A percentile compares a stretch with the other conserved stretches of the same genome.
These are phyloP conservation scores for Otolemur crassicaudatus DNA, from an alignment of 2,797 vertebrate species.

Conservation along the genomic window DNA sequence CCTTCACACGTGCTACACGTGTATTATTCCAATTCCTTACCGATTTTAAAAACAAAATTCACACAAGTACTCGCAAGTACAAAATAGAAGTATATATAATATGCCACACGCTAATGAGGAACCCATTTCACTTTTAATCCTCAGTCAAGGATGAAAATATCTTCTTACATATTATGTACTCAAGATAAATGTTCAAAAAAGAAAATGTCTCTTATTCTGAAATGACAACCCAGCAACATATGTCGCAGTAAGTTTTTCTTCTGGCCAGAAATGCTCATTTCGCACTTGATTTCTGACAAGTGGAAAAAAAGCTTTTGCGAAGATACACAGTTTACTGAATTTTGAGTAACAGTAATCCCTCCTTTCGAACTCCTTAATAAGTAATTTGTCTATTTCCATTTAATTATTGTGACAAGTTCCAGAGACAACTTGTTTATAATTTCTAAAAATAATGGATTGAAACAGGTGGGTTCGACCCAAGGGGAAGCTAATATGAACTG, in stretches of 20 bases:
- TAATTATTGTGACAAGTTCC: constrained; percentile 12
- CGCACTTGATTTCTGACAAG: constrained; percentile 55
- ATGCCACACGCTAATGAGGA: constrained; percentile 80
- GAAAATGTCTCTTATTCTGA: constrained; percentile 55
- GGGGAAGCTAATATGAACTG: not conserved
- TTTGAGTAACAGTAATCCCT: constrained; percentile 19
- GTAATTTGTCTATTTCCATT: not conserved
- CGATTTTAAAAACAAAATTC: constrained; percentile 82
- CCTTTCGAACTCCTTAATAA: not conserved
- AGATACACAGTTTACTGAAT: not conserved
- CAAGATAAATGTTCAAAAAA: constrained; percentile 55
- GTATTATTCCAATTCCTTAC: constrained; percentile 70
- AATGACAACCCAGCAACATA: constrained; percentile 61
- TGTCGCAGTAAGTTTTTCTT: constrained; percentile 31
- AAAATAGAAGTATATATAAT: constrained; percentile 77
- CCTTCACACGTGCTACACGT: constrained; percentile 69
- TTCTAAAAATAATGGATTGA: constrained; percentile 42
- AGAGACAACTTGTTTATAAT: constrained; percentile 27
- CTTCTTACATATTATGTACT: constrained; percentile 52
- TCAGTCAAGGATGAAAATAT: constrained; percentile 84
- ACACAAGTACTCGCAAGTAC: constrained; percentile 80
- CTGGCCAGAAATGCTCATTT: constrained; percentile 50
- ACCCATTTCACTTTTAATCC: constrained; percentile 81
- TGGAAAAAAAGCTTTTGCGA: constrained; percentile 53
- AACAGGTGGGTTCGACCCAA: not conserved